Evolutionary conservation across 2,797 vertebrate species (phyloP).

Genomic region (Siniperca undulata): DNA sequence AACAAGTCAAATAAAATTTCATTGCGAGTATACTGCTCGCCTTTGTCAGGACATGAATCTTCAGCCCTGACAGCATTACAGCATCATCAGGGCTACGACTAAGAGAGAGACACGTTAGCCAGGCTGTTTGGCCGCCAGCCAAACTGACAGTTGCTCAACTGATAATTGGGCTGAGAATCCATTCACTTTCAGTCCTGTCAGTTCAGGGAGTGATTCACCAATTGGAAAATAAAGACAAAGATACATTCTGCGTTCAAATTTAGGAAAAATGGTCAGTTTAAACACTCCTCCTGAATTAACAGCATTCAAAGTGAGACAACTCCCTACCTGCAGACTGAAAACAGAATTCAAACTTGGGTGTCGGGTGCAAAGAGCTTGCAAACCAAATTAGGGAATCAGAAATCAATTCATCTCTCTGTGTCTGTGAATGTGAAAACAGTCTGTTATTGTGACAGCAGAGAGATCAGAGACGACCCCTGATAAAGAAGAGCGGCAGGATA

Average conservation of each 20-base stretch:
- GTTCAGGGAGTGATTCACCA: conserved; percentile 54
- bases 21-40: conserved; percentile 19
- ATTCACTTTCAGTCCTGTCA: conserved; percentile 58
- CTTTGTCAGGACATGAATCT: conserved; percentile 64
- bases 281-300: conserved; percentile 56
- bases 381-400: conserved; percentile 53
- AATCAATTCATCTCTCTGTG: conserved; percentile 56
- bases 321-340: conserved; percentile 35
- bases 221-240: neutral
- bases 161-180: conserved; percentile 40
- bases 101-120: conserved; percentile 63
- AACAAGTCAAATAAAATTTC: conserved; percentile 30
- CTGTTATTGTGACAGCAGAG: conserved; percentile 48
- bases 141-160: conserved; percentile 45
- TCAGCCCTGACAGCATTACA: conserved; percentile 60
- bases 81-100: conserved; percentile 56
- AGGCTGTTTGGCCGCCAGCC: conserved; percentile 52
- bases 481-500: conserved; percentile 29
- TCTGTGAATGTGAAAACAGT: conserved; percentile 60
- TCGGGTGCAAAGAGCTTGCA: conserved; percentile 48
- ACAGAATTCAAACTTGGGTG: conserved; percentile 42
- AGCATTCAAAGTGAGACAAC: conserved; percentile 50
- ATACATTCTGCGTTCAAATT: neutral
- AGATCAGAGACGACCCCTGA: conserved; percentile 35
- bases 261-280: neutral